phyloP scores from a whole-genome alignment of 2,113 vertebrate genomes.

The Ellobius talpinus region DNA sequence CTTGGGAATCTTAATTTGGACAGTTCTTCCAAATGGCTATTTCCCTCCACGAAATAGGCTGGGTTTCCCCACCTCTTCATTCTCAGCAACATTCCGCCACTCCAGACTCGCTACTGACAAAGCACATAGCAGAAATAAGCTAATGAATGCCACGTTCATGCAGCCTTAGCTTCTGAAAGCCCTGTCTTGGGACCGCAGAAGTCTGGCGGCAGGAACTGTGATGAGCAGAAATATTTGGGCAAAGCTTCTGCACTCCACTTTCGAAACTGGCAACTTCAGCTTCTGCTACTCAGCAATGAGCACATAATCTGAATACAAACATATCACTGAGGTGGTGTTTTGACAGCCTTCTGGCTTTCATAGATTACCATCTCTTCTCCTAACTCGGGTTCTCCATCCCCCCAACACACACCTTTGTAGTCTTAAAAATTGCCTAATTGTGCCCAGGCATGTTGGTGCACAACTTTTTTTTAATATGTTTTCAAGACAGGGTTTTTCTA shows the following conservation, averaged over 20 bases:
- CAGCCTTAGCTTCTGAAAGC: background rate
- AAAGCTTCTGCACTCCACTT: background rate
- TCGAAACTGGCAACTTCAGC: background rate
- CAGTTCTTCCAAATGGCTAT: background rate
- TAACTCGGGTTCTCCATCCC: background rate
- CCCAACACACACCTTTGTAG: background rate
- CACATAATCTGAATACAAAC: background rate
- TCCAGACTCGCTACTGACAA: background rate
- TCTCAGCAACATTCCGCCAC: background rate
- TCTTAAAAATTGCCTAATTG: background rate
- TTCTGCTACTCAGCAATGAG: background rate
- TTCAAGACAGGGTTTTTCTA: background rate
- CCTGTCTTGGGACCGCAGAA: background rate
- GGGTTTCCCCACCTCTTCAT: background rate
- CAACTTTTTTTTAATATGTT: background rate
- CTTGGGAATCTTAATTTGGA: background rate
- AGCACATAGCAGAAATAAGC: background rate
- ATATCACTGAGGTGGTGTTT: background rate
- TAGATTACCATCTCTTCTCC: background rate
- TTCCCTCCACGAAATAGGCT: background rate
- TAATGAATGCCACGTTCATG: background rate
- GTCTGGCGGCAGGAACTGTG: background rate
- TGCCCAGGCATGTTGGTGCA: background rate
- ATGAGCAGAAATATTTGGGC: constrained; percentile 37
- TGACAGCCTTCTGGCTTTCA: background rate